Base-by-base conservation (phyloP, 2,797 vertebrate genomes). In the Spheniscus humboldti region DNA sequence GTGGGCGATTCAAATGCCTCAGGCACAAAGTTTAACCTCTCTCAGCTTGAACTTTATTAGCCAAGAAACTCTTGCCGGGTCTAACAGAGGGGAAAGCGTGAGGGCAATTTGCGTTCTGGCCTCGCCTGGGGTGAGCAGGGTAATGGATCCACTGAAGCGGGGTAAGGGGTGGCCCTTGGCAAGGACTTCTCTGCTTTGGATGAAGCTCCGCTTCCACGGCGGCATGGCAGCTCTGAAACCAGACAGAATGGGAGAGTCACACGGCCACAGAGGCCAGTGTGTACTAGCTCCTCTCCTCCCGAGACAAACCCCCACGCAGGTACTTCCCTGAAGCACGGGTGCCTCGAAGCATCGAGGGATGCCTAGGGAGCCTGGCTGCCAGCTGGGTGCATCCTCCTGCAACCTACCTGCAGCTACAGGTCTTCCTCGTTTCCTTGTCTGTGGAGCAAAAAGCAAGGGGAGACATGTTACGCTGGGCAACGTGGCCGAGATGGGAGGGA, bases 11-110 rank as follows among this genome's bases (percentile, higher is more conserved):
- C 64, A 50, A 64, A 86, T 4, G 37, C 92, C 81, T 77, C 7
- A 2, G 92, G 94, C 81, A 43, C 81, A 56, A 30, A 68, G 68
- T 86, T 91, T 77, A 92, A 93, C 92, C 60, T 91, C 87, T 31
- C 19, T 53, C 63, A 87, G 69, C 71, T 86, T 72, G 77, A 92
- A 50, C 56, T 97, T 97, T 97, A 97, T 96, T 97, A 95, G 95
- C 93, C 86, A 66, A 86, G 91, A 23, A 94, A 63, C 77, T 52
- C 56, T 77, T 13, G 71, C 80, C 64, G 94, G 39, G 59, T 69
- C 45, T 86, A 50, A 62, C 77, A 37, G 66, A 72, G 78, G 71
- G 89, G 24, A 80, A 92, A 92, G 89, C 96, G 90, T 27, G 45
- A 89, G 91, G 91, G 91, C 53, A 74, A 39, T 94, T 89, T 69